These are phyloP conservation scores for Dendrophyllia cribrosa DNA, from an alignment of 64 coral and sea anemone genomes.

Conservation along the genomic window DNA sequence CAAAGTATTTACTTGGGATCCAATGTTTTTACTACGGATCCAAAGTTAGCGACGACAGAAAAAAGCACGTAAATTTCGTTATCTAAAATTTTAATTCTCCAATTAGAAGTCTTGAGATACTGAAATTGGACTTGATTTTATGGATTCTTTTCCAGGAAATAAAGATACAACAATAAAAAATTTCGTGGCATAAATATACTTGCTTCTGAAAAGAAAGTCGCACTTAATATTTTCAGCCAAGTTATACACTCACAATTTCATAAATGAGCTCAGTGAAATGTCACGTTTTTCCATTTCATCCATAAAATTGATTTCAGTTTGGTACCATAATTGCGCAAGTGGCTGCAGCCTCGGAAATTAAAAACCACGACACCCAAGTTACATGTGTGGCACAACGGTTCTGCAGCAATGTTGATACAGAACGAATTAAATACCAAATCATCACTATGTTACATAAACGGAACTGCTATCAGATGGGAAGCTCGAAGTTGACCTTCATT, in stretches of 20 bases:
- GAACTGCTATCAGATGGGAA: conserved; percentile 62
- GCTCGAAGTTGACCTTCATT: conserved; percentile 93
- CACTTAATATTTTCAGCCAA: neutral
- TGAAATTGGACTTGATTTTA: neutral
- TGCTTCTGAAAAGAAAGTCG: neutral
- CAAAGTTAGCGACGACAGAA: neutral
- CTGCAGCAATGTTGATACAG: neutral
- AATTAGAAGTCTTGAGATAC: neutral
- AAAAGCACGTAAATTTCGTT: neutral
- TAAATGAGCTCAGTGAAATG: neutral
- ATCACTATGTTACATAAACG: neutral
- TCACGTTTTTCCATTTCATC: neutral
- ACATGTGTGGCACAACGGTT: neutral
- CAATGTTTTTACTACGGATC: no score
- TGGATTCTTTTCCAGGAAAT: neutral
- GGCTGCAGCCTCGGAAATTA: neutral
- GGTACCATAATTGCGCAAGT: neutral
- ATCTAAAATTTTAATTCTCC: neutral
- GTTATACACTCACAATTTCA: neutral
- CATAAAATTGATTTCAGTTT: neutral
- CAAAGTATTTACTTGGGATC: no score
- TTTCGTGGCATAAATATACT: neutral
- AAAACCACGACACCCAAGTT: neutral
- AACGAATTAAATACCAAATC: neutral
- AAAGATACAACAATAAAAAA: neutral